Conservation (phyloP, 1,140 invertebrate genomes). For the Anastrepha obliqua region DNA sequence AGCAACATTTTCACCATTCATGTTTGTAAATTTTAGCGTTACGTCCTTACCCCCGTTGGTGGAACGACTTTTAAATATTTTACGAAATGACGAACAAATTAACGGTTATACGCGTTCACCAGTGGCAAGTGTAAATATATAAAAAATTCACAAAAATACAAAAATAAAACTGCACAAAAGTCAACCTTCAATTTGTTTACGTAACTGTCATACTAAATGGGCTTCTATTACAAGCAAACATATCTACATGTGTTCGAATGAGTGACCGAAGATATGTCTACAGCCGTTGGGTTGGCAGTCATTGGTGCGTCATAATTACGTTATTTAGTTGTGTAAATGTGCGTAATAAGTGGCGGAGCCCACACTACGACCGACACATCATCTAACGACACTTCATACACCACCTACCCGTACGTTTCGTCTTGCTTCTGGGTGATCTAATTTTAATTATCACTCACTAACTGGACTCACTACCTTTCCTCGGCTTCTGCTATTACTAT, state of each 20-base stretch:
- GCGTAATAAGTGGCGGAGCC: background rate
- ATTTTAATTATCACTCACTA: background rate
- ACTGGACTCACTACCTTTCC: background rate
- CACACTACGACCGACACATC: background rate
- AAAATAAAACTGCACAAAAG: too few relatives aligned
- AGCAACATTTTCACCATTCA: too few relatives aligned
- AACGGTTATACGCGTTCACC: too few relatives aligned
- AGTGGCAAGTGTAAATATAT: too few relatives aligned
- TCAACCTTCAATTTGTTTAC: background rate
- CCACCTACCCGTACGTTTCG: background rate
- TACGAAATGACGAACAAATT: too few relatives aligned
- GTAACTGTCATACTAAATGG: background rate
- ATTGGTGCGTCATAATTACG: constrained; percentile 7
- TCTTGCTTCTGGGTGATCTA: background rate
- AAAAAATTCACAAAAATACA: too few relatives aligned
- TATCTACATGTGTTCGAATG: background rate
- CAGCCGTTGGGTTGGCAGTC: background rate
- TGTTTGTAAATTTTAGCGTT: too few relatives aligned
- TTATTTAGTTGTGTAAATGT: background rate
- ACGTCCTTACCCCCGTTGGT: too few relatives aligned
- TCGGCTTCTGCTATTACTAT: background rate
- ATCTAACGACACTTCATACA: background rate
- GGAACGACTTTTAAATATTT: too few relatives aligned
- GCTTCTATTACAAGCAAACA: background rate
- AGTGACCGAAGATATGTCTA: background rate